These are phyloP conservation scores for Patella vulgata DNA, from an alignment of 1,140 invertebrate species.

Conservation along the genomic window DNA sequence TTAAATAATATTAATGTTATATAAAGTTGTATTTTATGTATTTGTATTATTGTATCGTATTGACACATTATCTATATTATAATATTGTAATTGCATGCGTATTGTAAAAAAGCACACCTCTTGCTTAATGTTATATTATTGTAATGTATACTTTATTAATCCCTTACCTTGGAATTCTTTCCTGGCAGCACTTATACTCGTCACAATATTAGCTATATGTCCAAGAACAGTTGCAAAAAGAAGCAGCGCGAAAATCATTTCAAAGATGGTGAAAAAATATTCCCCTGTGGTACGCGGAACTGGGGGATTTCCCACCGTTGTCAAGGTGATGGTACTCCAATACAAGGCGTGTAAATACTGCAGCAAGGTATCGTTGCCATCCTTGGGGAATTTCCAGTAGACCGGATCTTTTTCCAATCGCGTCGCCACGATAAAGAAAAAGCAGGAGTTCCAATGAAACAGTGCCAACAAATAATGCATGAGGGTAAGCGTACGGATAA, in stretches of 20 bases:
- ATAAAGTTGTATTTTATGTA: no score
- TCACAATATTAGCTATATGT: conserved; percentile 67
- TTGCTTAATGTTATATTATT: no score
- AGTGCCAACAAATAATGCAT: conserved; percentile 97
- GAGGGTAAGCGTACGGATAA: conserved; percentile 88
- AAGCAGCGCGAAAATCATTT: conserved; percentile 64
- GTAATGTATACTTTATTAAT: no score
- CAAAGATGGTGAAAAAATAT: conserved; percentile 63
- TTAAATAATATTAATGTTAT: no score
- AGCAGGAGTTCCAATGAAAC: conserved; percentile 99
- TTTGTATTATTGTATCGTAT: no score
- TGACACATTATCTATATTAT: no score
- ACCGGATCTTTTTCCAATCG: conserved; percentile 2
- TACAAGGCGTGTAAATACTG: conserved; percentile 97
- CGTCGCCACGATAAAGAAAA: conserved; percentile 78
- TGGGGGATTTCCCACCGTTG: conserved; percentile 80
- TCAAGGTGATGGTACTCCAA: conserved; percentile 95
- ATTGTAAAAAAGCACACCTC: no score
- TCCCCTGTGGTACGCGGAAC: conserved; percentile 81
- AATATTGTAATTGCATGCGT: no score
- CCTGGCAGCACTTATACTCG: conserved; percentile 63
- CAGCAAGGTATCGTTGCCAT: conserved; percentile 37
- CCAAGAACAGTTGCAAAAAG: conserved; percentile 67
- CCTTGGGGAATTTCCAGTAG: conserved; percentile 52
- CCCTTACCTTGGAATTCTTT: conserved; percentile 68